Base-by-base conservation (phyloP, 1,140 invertebrate species). In the Prorops nasuta region DNA sequence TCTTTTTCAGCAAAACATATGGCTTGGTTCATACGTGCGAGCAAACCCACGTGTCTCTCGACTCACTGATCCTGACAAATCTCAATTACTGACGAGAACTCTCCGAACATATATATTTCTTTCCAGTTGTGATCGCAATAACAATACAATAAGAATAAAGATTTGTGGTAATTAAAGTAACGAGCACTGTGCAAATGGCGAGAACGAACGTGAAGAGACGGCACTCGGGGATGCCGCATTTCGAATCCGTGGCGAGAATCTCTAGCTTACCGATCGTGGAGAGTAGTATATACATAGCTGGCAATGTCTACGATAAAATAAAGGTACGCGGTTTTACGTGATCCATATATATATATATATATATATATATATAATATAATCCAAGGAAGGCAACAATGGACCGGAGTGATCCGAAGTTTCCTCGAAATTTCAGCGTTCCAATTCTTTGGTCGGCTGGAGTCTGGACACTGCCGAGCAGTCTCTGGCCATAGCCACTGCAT, bases 201-300 rank as follows among this genome's bases (percentile, higher is more conserved):
- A 63, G 60, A 45, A 22, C 55, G 10, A 64, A 58, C 19, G 48
- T 59, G 7, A 63, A 50, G 48, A 6, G 66, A 21, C 41, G 69
- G 21, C 63, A 73, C 24, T 58, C 72, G 17, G 69, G 75, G 45
- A 52, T 84, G 35, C 80, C 80, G 15, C 73, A 78, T 42, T 67
- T 89, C 64, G 81, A 88, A 68, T 82, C 85, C 22, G 80, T 89
- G 10, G 78, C 80, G 18, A 78, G 86, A 48, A 83, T 90, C 16
- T 80, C 81, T 2, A 83, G 81, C 49, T 80, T 90, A 34, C 88
- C 88, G 0, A 83, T 89, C 39, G 82, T 90, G 2, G 87, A 88
- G 63, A 83, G 84, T 14, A 80, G 87, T 35, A 83, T 87, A 53
- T 80, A 80, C 49, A 83, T 85, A 34, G 85, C 86, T 20, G 84